Conservation (phyloP, 2,113 vertebrate species). For the Nycticryphes semicollaris region DNA sequence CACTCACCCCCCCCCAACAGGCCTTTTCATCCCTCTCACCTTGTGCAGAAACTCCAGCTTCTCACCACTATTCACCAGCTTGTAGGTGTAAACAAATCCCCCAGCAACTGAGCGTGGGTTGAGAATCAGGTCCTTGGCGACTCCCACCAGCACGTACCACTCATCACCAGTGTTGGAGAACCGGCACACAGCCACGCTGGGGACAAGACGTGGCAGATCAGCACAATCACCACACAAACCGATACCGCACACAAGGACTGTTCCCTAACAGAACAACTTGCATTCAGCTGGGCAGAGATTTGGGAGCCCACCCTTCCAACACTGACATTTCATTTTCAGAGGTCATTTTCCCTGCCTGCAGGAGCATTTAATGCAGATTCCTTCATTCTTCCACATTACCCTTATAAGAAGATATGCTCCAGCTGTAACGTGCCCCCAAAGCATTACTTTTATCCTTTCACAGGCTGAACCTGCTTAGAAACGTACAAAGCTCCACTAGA, state of each 20-base stretch:
- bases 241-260: fast-evolving
- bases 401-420: background rate
- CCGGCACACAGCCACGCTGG: slow-evolving; percentile 91
- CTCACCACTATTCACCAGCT: slow-evolving; percentile 86
- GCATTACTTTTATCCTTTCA: background rate
- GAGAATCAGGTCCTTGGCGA: slow-evolving; percentile 95
- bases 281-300: background rate
- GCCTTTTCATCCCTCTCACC: slow-evolving; percentile 68
- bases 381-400: background rate
- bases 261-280: background rate
- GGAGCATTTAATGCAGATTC: fast-evolving
- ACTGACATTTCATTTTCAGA: background rate
- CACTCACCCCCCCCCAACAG: background rate
- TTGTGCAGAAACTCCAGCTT: slow-evolving; percentile 98
- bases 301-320: background rate
- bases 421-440: background rate
- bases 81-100: slow-evolving; percentile 96
- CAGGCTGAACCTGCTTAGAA: background rate
- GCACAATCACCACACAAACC: background rate
- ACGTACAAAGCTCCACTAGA: background rate
- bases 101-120: slow-evolving; percentile 92
- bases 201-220: background rate
- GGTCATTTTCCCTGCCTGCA: background rate
- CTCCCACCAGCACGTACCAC: slow-evolving; percentile 96
- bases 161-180: slow-evolving; percentile 92